phyloP scores from a whole-genome alignment of 2,888 invertebrate species.

The Dioctria linearis region DNA sequence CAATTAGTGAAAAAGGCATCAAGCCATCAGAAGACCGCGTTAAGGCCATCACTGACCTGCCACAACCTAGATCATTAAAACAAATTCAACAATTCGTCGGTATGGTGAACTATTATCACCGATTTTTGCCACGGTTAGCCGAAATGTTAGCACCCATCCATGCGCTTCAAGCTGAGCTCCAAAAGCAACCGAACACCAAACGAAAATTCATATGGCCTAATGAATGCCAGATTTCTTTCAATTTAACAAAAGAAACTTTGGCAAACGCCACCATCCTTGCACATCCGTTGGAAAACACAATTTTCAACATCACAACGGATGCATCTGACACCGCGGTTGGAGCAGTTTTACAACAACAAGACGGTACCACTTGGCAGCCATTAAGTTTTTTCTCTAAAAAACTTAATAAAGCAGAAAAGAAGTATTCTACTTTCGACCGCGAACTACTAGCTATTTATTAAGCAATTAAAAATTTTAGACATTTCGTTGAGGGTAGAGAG shows the following conservation, averaged over 20 bases:
- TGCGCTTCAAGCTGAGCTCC: background rate
- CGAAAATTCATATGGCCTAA: too few relatives aligned
- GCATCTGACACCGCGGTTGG: conserved; percentile 3
- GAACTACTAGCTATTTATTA: background rate
- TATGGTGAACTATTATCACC: too few relatives aligned
- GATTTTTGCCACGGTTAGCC: too few relatives aligned
- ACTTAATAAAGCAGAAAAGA: background rate
- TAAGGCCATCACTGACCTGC: too few relatives aligned
- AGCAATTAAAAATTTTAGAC: background rate
- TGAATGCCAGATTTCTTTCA: background rate
- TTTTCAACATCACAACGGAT: background rate
- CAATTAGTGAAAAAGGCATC: too few relatives aligned
- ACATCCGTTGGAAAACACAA: background rate
- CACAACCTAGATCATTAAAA: too few relatives aligned
- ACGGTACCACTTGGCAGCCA: background rate
- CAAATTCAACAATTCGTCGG: too few relatives aligned
- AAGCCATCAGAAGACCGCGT: too few relatives aligned
- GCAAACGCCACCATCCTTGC: conserved; percentile 15
- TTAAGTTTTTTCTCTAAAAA: background rate
- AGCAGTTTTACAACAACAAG: conserved; percentile 14
- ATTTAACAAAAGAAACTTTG: conserved; percentile 10
- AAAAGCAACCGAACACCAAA: too few relatives aligned
- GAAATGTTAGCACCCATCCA: background rate
- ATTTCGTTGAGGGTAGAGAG: too few relatives aligned
- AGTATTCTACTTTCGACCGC: background rate